A percentile compares a stretch with the other conserved stretches of the same genome.
Evolutionary conservation across 1,140 invertebrate genomes (phyloP).

Genomic region (Sitobion miscanthi): DNA sequence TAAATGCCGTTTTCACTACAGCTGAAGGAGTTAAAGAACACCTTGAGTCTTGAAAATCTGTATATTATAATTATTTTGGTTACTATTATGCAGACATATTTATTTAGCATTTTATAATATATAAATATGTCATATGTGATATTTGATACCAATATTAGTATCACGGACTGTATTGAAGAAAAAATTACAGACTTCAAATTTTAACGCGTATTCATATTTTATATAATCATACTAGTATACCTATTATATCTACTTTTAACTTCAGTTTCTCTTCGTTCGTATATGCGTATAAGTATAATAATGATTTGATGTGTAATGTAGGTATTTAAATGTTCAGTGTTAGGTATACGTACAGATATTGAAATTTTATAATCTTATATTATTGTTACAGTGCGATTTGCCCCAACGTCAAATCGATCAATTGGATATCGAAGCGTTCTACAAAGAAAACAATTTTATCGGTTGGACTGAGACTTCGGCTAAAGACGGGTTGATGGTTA

Average conservation of each 20-base stretch:
- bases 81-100: too few species aligned
- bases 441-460: conserved; percentile 69
- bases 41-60: too few species aligned
- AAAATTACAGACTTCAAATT: not conserved
- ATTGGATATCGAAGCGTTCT: conserved; percentile 68
- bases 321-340: not conserved
- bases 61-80: too few species aligned
- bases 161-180: too few species aligned
- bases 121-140: not conserved
- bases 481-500: conserved; percentile 70
- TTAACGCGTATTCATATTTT: not conserved
- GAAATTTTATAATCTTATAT: not conserved
- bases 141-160: not conserved
- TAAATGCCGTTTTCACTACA: too few species aligned
- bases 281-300: not conserved
- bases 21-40: too few species aligned
- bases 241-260: not conserved
- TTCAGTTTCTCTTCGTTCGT: not conserved
- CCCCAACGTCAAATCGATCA: conserved; percentile 66
- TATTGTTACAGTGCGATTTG: conserved; percentile 66
- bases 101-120: too few species aligned
- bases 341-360: not conserved
- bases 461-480: conserved; percentile 71
- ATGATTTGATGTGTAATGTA: not conserved
- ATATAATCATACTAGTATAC: not conserved